Evolutionary conservation across 2,888 invertebrate species (phyloP).

Genomic region (Rhynchonema sp.): DNA sequence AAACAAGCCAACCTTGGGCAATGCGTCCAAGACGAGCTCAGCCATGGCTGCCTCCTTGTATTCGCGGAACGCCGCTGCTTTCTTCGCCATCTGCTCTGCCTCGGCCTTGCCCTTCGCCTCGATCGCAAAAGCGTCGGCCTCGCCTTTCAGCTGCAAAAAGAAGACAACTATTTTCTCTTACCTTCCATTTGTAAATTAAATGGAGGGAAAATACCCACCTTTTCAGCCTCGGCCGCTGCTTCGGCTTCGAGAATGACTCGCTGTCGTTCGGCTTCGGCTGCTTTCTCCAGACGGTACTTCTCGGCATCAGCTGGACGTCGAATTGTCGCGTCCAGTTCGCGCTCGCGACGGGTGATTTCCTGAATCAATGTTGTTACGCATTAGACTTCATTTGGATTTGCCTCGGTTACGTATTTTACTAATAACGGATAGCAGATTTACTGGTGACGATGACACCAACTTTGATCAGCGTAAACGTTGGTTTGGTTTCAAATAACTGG

Average conservation of each 20-base stretch:
- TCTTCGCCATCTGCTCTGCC: constrained; percentile 87
- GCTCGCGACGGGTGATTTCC: constrained; percentile 73
- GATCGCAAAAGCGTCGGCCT: constrained; percentile 61
- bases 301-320: constrained; percentile 69
- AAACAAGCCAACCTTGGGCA: constrained; percentile 56
- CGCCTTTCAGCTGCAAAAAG: constrained; percentile 44
- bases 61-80: constrained; percentile 88
- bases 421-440: background rate
- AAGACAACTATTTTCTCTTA: too few relatives aligned
- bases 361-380: too few relatives aligned
- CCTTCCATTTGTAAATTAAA: too few relatives aligned
- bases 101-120: constrained; percentile 84
- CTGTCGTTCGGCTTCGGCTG: constrained; percentile 52
- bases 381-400: too few relatives aligned
- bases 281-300: background rate
- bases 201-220: too few relatives aligned
- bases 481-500: too few relatives aligned
- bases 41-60: constrained; percentile 86
- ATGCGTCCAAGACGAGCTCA: constrained; percentile 81
- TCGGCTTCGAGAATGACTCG: constrained; percentile 79
- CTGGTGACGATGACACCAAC: too few relatives aligned
- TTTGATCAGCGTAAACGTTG: too few relatives aligned
- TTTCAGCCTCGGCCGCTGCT: constrained; percentile 84
- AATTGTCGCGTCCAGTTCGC: constrained; percentile 75
- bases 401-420: background rate